Evolutionary conservation across 2,888 invertebrate species (phyloP), one percentile per base, ranked within the genome.

Genomic region (Trachelus tabidus): DNA sequence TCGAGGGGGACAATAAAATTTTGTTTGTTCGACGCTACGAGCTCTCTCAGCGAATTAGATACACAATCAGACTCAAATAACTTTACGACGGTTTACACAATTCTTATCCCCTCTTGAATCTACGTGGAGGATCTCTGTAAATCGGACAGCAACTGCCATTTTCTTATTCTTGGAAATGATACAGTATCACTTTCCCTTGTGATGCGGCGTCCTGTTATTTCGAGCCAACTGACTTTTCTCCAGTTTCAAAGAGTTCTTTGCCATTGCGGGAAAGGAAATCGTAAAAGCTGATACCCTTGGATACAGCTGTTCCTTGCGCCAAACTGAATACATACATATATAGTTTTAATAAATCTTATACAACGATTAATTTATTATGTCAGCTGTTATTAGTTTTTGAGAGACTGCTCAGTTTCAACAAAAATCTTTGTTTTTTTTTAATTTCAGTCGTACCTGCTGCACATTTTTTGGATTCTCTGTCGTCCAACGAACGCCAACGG

Each of bases 11-110:
- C 73, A 76, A 76, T 79, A 76, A 79, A 79, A 76, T 40, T 37
- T 74, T 79, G 79, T 79, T 79, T 79, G 76, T 73, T 69, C 73
- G 76, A 73, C 79, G 35, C 75, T 74, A 73, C 76, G 73, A 79
- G 74, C 79, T 69, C 15, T 76, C 73, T 73, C 69, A 78, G 73
- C 78, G 69, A 34, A 76, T 73, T 76, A 74, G 76, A 79, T 74
- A 83, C 82, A 82, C 83, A 83, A 81, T 79, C 80, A 73, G 81
- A 81, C 80, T 77, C 75, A 82, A 83, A 83, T 83, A 83, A 81
- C 82, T 83, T 82, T 81, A 83, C 83, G 83, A 81, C 77, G 76
- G 80, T 76, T 73, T 73, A 74, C 80, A 76, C 15, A 30, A 34
- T 71, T 75, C 76, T 73, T 79, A 75, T 78, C 75, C 35, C 30